A percentile compares a stretch with the other conserved stretches of the same genome.
These are phyloP conservation scores for Ptychoptera contaminata DNA, from an alignment of 2,888 invertebrate genomes.

Conservation along the genomic window DNA sequence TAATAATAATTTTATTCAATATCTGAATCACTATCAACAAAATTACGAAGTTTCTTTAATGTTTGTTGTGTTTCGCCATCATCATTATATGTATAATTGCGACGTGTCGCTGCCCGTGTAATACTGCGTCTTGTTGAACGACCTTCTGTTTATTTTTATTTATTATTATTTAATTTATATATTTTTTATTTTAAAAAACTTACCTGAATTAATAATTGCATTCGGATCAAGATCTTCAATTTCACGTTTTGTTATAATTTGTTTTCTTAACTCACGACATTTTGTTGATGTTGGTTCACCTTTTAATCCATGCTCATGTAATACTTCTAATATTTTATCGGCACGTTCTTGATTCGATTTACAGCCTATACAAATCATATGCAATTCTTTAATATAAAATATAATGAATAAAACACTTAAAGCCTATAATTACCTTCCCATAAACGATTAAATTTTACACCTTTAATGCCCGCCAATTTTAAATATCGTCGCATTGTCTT, in stretches of 20 bases:
- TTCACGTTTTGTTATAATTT: constrained; percentile 6
- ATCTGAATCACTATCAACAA: constrained; percentile 5
- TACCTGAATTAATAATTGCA: constrained; percentile 5
- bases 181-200: too few relatives aligned
- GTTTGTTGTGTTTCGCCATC: background rate
- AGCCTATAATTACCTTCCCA: constrained; percentile 35
- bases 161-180: background rate
- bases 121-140: background rate
- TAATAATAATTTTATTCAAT: background rate
- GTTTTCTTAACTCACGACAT: constrained; percentile 19
- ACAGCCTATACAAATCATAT: too few relatives aligned
- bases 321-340: constrained; percentile 32
- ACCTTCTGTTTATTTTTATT: too few relatives aligned
- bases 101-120: background rate
- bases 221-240: constrained; percentile 7
- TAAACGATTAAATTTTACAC: constrained; percentile 34
- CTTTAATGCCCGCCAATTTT: constrained; percentile 35
- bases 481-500: constrained; percentile 35
- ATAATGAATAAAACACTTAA: background rate
- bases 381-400: too few relatives aligned
- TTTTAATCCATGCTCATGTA: constrained; percentile 32
- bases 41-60: constrained; percentile 3
- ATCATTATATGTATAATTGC: background rate
- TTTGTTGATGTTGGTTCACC: constrained; percentile 36
- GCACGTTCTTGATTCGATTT: constrained; percentile 38